Evolutionary conservation across 30 jellyfish, hydroid and myxozoan genomes (phyloP), one percentile per base, ranked within the genome.

Genomic region (Kudoa iwatai): DNA sequence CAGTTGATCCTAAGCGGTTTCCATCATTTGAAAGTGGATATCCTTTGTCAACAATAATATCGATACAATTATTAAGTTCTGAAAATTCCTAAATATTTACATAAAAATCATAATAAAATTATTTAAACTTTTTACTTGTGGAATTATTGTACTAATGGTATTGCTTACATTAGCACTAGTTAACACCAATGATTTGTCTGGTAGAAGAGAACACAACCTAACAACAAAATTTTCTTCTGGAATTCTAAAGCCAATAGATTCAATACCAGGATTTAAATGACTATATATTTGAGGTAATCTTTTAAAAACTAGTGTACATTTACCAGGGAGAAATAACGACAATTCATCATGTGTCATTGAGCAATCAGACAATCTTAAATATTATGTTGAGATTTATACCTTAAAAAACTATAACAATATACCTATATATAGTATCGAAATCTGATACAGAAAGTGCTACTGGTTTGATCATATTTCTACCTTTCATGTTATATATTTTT

Each of bases 191-290:
- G 36, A n/a, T n/a, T 28, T 28, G 9, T 28, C 36, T n/a, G 9
- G 36, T 28, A 28, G 9, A 28, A 28, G 9, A 6, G 9, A 9
- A 28, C 36, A 28, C n/a, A n/a, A n/a, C n/a, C n/a, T n/a, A n/a
- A n/a, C n/a, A n/a, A n/a, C n/a, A n/a, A n/a, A n/a, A n/a, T n/a
- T n/a, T n/a, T n/a, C n/a, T 28, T 28, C 36, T 9, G 36, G 9
- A n/a, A 28, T 6, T n/a, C 36, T 28, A n/a, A 28, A 9, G 36
- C 36, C 36, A 6, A 28, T 28, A 6, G 9, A 9, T 6, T n/a
- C 36, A 28, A 28, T n/a, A n/a, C 36, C 36, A 28, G 36, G 36
- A 28, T 28, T 28, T n/a, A 28, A n/a, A n/a, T 9, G n/a, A 28
- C 36, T 9, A 28, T 28, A 6, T 6, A 28, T 9, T 28, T 9